A percentile compares a stretch with the other conserved stretches of the same genome.
Conservation (phyloP, 92 coral and sea anemone genomes). For the Ricordea florida region DNA sequence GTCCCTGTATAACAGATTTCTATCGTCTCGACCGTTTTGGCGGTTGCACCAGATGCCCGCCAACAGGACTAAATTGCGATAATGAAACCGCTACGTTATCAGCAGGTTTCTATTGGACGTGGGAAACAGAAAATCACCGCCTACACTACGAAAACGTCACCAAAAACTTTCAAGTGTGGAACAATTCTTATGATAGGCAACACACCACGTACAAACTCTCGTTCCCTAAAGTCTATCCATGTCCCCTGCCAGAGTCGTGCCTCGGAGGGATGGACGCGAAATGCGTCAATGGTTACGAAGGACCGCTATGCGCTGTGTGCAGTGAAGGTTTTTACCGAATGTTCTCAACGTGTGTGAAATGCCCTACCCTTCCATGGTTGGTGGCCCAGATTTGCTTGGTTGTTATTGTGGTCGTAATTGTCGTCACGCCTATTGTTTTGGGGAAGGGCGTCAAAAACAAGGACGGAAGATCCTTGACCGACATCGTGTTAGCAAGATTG, state of each 20-base stretch:
- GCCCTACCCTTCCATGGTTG: constrained; percentile 3
- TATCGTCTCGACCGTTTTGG: constrained; percentile 10
- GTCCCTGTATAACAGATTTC: constrained; percentile 8
- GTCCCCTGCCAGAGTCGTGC: constrained; percentile 32
- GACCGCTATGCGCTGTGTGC: constrained; percentile 28
- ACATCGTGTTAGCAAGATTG: constrained; percentile 2
- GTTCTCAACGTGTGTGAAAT: background rate
- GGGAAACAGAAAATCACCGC: background rate
- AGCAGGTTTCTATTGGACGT: constrained; percentile 19
- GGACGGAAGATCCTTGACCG: background rate
- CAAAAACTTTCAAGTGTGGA: background rate
- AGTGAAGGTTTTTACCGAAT: constrained; percentile 7
- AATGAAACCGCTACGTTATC: background rate
- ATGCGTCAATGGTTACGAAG: constrained; percentile 15
- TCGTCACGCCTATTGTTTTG: background rate
- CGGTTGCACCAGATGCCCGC: background rate
- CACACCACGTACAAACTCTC: background rate
- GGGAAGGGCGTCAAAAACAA: background rate
- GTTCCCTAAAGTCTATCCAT: background rate
- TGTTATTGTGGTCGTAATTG: background rate
- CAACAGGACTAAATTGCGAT: background rate
- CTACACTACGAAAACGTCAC: background rate
- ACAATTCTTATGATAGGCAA: background rate
- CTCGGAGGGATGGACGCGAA: constrained; percentile 14
- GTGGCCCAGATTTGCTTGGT: background rate